Percentiles rank a stretch among this genome's conserved stretches.
Conservation (phyloP, 2,797 vertebrate genomes). For the Xerus rutilus region DNA sequence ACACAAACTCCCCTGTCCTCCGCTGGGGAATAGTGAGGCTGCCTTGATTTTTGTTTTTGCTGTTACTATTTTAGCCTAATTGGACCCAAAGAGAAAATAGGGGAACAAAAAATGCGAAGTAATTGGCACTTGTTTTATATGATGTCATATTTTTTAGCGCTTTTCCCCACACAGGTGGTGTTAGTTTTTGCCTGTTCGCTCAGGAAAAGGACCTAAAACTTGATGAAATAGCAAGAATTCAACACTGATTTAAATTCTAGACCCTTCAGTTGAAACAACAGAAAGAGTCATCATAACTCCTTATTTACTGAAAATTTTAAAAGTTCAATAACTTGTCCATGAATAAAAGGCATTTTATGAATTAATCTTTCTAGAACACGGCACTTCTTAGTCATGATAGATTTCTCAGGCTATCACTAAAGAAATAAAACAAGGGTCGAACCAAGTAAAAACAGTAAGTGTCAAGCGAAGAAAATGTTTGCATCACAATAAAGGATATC, state of each 20-base stretch:
- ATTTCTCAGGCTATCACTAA: background rate
- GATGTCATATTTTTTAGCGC: background rate
- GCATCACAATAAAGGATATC: background rate
- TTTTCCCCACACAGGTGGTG: background rate
- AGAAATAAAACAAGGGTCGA: background rate
- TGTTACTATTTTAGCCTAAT: background rate
- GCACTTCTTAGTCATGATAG: background rate
- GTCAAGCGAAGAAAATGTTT: background rate
- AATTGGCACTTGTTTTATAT: background rate
- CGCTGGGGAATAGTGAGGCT: background rate
- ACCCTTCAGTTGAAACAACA: background rate
- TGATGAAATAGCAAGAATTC: background rate
- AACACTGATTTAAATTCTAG: background rate
- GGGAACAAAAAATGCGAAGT: background rate
- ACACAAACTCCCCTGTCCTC: fast-evolving
- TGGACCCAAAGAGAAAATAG: background rate
- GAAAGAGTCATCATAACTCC: background rate
- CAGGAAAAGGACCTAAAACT: background rate
- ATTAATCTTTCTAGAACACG: background rate
- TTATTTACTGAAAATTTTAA: background rate
- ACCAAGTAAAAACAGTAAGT: background rate
- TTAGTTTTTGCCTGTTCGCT: background rate
- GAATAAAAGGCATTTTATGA: background rate
- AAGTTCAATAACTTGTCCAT: background rate
- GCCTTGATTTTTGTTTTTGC: background rate